These are phyloP conservation scores for Chironomus tepperi DNA, from an alignment of 1,140 invertebrate species.

Conservation along the genomic window DNA sequence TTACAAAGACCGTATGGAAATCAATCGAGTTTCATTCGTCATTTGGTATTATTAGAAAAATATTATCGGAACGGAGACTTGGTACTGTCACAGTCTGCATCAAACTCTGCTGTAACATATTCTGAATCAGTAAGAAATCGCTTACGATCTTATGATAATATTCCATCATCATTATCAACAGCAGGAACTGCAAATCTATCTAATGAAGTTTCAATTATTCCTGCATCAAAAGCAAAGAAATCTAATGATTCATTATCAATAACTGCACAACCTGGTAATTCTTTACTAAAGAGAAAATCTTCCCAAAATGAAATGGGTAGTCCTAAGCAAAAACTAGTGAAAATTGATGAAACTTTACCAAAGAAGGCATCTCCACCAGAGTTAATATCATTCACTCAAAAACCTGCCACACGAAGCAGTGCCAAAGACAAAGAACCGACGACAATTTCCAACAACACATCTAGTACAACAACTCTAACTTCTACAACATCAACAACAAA, in stretches of 20 bases:
- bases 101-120: constrained; percentile 63
- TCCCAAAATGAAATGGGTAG: constrained; percentile 32
- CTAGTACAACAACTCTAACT: constrained; percentile 28
- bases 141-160: constrained; percentile 61
- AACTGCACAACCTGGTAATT: neutral
- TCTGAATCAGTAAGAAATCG: constrained; percentile 69
- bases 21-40: constrained; percentile 70
- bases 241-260: neutral
- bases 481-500: neutral
- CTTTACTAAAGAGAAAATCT: constrained; percentile 28
- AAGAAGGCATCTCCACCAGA: constrained; percentile 36
- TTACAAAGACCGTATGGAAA: constrained; percentile 76
- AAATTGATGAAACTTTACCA: constrained; percentile 29
- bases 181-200: constrained; percentile 30
- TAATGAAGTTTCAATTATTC: neutral
- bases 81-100: constrained; percentile 59
- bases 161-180: constrained; percentile 37
- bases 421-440: neutral
- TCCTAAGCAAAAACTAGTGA: constrained; percentile 30
- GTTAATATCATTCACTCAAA: constrained; percentile 33
- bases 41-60: constrained; percentile 70
- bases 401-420: constrained; percentile 8
- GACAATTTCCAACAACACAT: constrained; percentile 24
- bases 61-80: constrained; percentile 69
- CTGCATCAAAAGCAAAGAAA: constrained; percentile 3